Evolutionary conservation across 37 sponge, comb jelly and placozoan genomes (phyloP).

Genomic region (Bolinopsis microptera): DNA sequence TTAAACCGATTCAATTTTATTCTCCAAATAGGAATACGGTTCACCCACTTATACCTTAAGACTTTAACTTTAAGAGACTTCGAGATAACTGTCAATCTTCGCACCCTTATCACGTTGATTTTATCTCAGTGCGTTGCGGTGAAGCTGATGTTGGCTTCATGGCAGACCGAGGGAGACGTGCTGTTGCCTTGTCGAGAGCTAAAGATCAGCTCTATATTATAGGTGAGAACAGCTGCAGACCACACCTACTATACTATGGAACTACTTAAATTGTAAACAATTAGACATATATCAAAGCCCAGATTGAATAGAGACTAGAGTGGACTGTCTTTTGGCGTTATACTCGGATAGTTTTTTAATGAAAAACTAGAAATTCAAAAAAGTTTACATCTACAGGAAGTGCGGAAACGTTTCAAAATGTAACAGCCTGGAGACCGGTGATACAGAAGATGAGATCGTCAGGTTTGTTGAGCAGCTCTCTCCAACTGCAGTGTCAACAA

Average conservation of each 20-base stretch:
- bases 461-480: background rate
- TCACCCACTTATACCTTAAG: no score
- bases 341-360: background rate
- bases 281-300: background rate
- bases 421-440: background rate
- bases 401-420: background rate
- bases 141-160: slow-evolving; percentile 20
- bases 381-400: background rate
- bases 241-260: no score
- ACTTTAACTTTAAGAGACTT: background rate
- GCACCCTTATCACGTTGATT: background rate
- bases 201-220: background rate
- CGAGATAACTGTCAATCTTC: background rate
- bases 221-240: background rate
- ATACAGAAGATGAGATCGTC: background rate
- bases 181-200: background rate
- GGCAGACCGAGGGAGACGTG: background rate
- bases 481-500: background rate
- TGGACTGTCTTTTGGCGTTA: no score
- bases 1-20: no score
- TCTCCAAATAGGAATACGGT: no score
- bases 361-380: background rate
- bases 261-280: background rate
- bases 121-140: background rate
- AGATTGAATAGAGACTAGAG: background rate